These are phyloP conservation scores for Ornithorhynchus anatinus DNA, from an alignment of 2,113 vertebrate species.

Conservation along the genomic window DNA sequence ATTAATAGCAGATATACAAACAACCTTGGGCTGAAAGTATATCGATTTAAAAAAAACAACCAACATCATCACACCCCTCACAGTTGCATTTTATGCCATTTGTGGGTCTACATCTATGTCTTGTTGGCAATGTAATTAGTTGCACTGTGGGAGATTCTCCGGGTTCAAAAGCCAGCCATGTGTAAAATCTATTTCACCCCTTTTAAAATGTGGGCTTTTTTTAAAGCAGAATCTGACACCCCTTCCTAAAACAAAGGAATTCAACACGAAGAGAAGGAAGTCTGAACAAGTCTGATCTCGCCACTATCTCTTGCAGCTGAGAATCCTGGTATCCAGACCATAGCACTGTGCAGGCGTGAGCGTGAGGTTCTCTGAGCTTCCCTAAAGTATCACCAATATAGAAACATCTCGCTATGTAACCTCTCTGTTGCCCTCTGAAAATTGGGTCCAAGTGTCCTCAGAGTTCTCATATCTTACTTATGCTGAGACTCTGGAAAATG, in stretches of 20 bases:
- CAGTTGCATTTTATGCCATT: conserved; percentile 71
- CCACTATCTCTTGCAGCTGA: conserved; percentile 27
- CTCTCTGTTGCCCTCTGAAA: conserved; percentile 65
- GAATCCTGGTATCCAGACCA: conserved; percentile 38
- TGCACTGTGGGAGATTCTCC: conserved; percentile 69
- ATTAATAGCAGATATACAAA: conserved; percentile 63
- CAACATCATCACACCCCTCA: conserved; percentile 68
- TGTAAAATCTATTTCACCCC: conserved; percentile 72
- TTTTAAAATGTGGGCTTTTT: conserved; percentile 64
- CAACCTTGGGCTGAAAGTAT: conserved; percentile 71
- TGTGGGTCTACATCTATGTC: conserved; percentile 70
- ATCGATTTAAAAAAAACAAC: conserved; percentile 75
- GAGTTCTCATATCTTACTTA: conserved; percentile 66
- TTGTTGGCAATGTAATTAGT: conserved; percentile 73
- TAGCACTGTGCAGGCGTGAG: conserved; percentile 56
- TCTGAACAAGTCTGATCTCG: conserved; percentile 30
- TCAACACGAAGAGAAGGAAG: conserved; percentile 38
- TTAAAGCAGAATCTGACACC: conserved; percentile 41
- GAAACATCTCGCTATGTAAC: conserved; percentile 66
- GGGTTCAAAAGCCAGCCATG: conserved; percentile 72
- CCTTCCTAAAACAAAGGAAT: conserved; percentile 59
- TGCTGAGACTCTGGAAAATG: too few relatives aligned
- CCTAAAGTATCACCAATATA: conserved; percentile 66
- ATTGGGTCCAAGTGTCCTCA: conserved; percentile 68
- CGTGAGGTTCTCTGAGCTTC: conserved; percentile 60